These are phyloP conservation scores for Sula dactylatra DNA, from an alignment of 2,113 vertebrate genomes.

Conservation along the genomic window DNA sequence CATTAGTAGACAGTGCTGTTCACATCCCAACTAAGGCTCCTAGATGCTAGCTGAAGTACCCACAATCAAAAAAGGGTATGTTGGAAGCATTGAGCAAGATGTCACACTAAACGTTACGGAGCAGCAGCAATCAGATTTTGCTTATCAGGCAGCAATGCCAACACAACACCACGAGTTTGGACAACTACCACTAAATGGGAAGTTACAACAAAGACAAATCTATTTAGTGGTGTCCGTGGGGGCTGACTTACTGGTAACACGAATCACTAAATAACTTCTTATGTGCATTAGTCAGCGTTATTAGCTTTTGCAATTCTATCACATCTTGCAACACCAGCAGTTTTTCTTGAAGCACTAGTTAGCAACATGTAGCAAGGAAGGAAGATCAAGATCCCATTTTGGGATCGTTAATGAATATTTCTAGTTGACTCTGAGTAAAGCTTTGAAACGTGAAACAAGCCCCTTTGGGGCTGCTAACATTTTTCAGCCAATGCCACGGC, in stretches of 20 bases:
- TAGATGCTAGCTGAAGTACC: neutral
- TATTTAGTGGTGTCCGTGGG: neutral
- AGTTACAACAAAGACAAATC: neutral
- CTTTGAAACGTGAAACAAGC: neutral
- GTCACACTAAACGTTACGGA: neutral
- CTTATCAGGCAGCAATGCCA: neutral
- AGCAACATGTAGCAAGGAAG: neutral
- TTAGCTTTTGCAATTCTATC: slow-evolving; percentile 7
- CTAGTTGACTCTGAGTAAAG: neutral
- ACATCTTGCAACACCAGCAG: slow-evolving; percentile 16
- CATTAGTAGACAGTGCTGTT: neutral
- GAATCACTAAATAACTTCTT: neutral
- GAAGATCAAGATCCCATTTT: neutral
- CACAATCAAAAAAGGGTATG: neutral
- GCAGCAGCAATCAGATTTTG: neutral
- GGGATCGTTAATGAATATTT: neutral
- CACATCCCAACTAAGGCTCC: neutral
- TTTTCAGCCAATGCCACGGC: neutral
- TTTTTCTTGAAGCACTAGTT: slow-evolving; percentile 25
- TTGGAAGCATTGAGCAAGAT: neutral
- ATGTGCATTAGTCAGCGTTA: neutral
- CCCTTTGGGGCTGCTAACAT: neutral
- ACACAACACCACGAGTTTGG: neutral
- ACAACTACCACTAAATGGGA: neutral
- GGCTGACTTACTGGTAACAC: neutral